Evolutionary conservation across 2,113 vertebrate species (phyloP).

Genomic region (Strix aluco): DNA sequence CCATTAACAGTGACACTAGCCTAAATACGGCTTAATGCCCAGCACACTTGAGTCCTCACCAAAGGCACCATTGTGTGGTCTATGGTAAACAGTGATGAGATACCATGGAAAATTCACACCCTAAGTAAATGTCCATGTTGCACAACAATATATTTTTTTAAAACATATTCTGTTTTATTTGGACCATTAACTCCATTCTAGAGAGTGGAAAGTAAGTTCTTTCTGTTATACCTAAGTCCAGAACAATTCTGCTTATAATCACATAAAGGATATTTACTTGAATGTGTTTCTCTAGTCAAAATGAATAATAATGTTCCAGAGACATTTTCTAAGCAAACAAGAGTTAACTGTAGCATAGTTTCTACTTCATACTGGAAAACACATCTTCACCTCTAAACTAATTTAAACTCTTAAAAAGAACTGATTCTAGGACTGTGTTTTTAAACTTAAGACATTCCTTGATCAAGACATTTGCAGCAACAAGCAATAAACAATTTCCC

Average conservation of each 20-base stretch:
- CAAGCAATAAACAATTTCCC: not conserved
- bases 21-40: not conserved
- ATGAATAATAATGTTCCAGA: not conserved
- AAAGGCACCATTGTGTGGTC: not conserved
- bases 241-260: not conserved
- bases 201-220: not conserved
- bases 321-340: not conserved
- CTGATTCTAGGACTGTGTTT: not conserved
- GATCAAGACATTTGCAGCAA: not conserved
- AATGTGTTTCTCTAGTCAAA: not conserved
- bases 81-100: not conserved
- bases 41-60: not conserved
- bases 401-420: not conserved
- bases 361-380: not conserved
- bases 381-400: not conserved
- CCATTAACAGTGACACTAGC: not conserved
- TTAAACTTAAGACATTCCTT: not conserved
- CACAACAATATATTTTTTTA: not conserved
- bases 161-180: not conserved
- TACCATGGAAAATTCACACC: not conserved
- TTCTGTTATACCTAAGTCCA: not conserved
- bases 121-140: not conserved
- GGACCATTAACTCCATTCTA: not conserved
- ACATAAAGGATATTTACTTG: not conserved
- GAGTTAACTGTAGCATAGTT: not conserved